A percentile compares a stretch with the other conserved stretches of the same genome.
phyloP scores from a whole-genome alignment of 2,113 vertebrate species.

The Dinomys branickii region DNA sequence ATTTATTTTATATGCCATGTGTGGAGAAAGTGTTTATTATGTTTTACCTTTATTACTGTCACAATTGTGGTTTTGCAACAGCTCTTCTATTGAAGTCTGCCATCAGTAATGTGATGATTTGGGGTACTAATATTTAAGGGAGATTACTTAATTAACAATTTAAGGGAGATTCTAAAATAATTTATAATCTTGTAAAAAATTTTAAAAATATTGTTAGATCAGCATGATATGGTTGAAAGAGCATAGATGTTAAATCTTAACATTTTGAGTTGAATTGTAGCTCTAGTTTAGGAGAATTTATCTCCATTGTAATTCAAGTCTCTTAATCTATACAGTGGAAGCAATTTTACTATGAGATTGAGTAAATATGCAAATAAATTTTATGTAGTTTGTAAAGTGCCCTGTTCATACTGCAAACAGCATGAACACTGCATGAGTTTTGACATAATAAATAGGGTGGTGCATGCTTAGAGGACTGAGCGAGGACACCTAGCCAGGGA shows the following conservation, averaged over 20 bases:
- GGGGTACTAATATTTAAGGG: background rate
- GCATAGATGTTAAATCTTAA: background rate
- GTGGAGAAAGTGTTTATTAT: background rate
- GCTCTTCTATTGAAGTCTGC: background rate
- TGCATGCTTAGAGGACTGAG: background rate
- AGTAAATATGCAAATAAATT: conserved; percentile 10
- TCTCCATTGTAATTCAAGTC: background rate
- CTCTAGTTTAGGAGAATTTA: background rate
- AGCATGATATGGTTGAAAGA: background rate
- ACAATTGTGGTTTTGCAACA: background rate
- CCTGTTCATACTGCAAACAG: background rate
- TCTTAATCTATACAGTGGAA: background rate
- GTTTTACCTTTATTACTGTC: background rate
- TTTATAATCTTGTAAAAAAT: conserved; percentile 14
- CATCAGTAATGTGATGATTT: background rate
- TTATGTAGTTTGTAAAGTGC: background rate
- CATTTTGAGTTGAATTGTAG: background rate
- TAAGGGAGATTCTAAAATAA: background rate
- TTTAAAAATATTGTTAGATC: background rate
- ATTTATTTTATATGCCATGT: background rate
- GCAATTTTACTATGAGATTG: conserved; percentile 18
- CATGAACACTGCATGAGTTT: background rate
- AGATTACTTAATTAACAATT: background rate
- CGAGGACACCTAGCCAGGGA: background rate
- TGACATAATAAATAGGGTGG: background rate